Conservation (phyloP, 1,140 invertebrate species). For the Brachystomella parvula region DNA sequence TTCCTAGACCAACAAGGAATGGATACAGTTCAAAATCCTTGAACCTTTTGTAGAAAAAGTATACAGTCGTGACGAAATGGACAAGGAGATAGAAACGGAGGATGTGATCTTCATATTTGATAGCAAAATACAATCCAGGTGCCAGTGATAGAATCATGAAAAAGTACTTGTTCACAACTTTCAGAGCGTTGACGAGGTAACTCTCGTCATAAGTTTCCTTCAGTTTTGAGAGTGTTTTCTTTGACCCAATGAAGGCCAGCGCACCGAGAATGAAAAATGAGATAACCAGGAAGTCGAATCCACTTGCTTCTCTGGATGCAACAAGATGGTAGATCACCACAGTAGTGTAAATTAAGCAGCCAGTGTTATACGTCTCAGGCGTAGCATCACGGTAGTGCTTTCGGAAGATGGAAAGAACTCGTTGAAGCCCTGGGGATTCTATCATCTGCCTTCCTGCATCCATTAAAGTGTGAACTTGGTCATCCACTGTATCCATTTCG, state of each 20-base stretch:
- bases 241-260: background rate
- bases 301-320: background rate
- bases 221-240: background rate
- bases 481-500: no score
- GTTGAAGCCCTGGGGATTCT: background rate
- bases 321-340: conserved; percentile 3
- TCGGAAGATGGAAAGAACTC: background rate
- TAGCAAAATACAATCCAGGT: conserved; percentile 28
- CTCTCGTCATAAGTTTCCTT: background rate
- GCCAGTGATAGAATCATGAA: conserved; percentile 25
- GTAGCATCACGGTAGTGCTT: background rate
- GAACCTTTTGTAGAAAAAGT: conserved; percentile 29
- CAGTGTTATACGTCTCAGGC: background rate
- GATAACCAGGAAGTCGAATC: background rate
- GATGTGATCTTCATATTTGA: conserved; percentile 22
- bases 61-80: conserved; percentile 16
- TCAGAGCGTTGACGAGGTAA: conserved; percentile 7
- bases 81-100: conserved; percentile 17
- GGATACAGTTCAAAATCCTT: conserved; percentile 28
- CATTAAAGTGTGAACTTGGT: no score
- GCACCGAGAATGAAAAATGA: background rate
- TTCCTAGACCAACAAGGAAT: conserved; percentile 20
- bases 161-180: conserved; percentile 17
- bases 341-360: conserved; percentile 10
- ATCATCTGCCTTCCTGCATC: background rate